A percentile compares a stretch with the other conserved stretches of the same genome.
Evolutionary conservation across 1,140 invertebrate genomes (phyloP).

Genomic region (Leptestheria dahalacensis): DNA sequence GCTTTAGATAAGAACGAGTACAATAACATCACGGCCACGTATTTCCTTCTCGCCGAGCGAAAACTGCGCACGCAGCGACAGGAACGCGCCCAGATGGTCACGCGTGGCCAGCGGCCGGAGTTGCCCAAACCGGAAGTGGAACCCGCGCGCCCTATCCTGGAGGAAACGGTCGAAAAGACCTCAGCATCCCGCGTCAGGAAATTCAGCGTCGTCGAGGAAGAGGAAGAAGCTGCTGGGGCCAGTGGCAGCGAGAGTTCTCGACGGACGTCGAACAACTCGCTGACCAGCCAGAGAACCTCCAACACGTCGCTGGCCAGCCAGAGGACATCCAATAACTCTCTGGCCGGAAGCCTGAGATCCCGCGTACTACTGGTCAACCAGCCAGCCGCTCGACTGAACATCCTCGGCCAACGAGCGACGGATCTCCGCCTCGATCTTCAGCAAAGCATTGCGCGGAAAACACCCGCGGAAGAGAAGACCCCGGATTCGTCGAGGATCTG

Average conservation of each 20-base stretch:
- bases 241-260: neutral
- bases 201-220: slow-evolving; percentile 75
- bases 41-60: slow-evolving; percentile 88
- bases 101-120: neutral
- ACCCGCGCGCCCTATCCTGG: neutral
- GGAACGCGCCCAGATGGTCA: slow-evolving; percentile 30
- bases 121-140: neutral
- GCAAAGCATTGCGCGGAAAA: slow-evolving; percentile 18
- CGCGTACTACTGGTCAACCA: slow-evolving; percentile 3
- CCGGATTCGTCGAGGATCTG: slow-evolving; percentile 17
- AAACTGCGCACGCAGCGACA: slow-evolving; percentile 59
- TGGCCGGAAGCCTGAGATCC: slow-evolving; percentile 14
- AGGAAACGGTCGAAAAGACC: slow-evolving; percentile 1
- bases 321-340: slow-evolving; percentile 9
- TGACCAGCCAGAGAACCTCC: slow-evolving; percentile 10
- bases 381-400: slow-evolving; percentile 8
- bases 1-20: slow-evolving; percentile 90
- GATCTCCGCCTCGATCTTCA: slow-evolving; percentile 18
- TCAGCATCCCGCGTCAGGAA: slow-evolving; percentile 43
- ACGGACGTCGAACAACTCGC: slow-evolving; percentile 8
- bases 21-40: slow-evolving; percentile 96
- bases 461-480: slow-evolving; percentile 18
- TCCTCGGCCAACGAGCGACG: slow-evolving; percentile 16
- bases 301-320: slow-evolving; percentile 10
- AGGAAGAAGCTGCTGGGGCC: slow-evolving; percentile 47